A percentile compares a stretch with the other conserved stretches of the same genome.
phyloP scores from a whole-genome alignment of 2,797 vertebrate species.

The Phalanger gymnotis region DNA sequence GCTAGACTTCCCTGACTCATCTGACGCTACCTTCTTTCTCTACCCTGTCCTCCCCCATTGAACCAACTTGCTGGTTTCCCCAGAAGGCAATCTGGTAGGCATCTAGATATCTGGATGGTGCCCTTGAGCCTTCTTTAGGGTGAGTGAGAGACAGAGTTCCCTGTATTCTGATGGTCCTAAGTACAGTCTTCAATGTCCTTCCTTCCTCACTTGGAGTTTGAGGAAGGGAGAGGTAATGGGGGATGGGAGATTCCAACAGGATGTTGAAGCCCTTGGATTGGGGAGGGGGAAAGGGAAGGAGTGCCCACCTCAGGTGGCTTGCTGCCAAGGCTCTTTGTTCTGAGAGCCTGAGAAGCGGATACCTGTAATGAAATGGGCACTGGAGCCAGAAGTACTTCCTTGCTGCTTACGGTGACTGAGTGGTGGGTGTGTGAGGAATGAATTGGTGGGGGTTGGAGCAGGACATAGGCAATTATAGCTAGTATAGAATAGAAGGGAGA shows the following conservation, averaged over 20 bases:
- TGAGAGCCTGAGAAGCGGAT: conserved; percentile 69
- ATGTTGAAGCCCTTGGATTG: conserved; percentile 51
- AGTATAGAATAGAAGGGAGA: background rate
- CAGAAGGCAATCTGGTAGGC: background rate
- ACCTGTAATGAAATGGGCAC: conserved; percentile 72
- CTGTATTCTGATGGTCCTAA: background rate
- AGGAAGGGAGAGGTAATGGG: background rate
- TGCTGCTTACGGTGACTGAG: conserved; percentile 41
- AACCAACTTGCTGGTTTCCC: background rate
- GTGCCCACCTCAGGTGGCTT: conserved; percentile 36
- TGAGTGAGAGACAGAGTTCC: background rate
- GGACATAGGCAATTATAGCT: background rate
- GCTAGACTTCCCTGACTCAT: background rate
- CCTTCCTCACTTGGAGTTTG: background rate
- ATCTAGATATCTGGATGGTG: background rate
- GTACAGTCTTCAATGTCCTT: background rate
- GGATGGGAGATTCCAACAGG: conserved; percentile 66
- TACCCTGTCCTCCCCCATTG: background rate
- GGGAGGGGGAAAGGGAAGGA: conserved; percentile 49
- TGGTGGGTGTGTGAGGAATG: background rate
- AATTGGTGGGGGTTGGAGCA: background rate
- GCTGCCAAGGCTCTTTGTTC: conserved; percentile 82
- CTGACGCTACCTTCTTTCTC: background rate
- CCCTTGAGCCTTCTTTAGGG: background rate
- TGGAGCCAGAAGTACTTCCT: conserved; percentile 56